Evolutionary conservation across 1,140 invertebrate species (phyloP).

Genomic region (Scaptomyza hsui): DNA sequence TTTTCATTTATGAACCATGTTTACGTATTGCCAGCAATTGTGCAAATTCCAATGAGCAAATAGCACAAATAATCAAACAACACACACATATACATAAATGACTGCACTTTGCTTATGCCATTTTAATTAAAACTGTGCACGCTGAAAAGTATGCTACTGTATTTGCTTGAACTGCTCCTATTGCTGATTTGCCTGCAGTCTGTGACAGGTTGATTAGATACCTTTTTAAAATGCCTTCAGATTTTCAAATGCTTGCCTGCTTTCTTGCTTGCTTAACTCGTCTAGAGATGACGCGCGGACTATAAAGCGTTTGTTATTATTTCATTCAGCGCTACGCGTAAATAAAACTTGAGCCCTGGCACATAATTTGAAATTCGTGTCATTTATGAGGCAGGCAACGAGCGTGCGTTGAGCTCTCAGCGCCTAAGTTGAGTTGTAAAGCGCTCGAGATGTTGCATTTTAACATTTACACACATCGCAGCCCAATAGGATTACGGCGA

Average conservation of each 20-base stretch:
- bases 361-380: slow-evolving; percentile 74
- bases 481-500: slow-evolving; percentile 20
- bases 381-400: slow-evolving; percentile 52
- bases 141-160: slow-evolving; percentile 15
- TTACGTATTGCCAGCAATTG: slow-evolving; percentile 33
- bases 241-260: not conserved
- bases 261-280: too few species aligned
- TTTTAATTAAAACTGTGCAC: slow-evolving; percentile 45
- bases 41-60: slow-evolving; percentile 32
- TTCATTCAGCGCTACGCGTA: slow-evolving; percentile 24
- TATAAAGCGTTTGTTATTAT: slow-evolving; percentile 54
- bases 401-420: slow-evolving; percentile 30
- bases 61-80: slow-evolving; percentile 8
- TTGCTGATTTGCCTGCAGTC: not conserved
- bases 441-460: slow-evolving; percentile 34
- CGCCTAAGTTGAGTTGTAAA: slow-evolving; percentile 47
- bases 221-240: slow-evolving; percentile 2
- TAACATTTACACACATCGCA: slow-evolving; percentile 27
- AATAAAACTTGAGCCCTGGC: slow-evolving; percentile 51
- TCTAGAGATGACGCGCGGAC: not conserved
- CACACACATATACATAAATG: not conserved
- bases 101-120: slow-evolving; percentile 15
- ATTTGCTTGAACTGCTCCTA: not conserved
- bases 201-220: slow-evolving; percentile 54
- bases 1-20: slow-evolving; percentile 71